phyloP scores from a whole-genome alignment of 1,140 invertebrate genomes.

The Hetaerina americana region DNA sequence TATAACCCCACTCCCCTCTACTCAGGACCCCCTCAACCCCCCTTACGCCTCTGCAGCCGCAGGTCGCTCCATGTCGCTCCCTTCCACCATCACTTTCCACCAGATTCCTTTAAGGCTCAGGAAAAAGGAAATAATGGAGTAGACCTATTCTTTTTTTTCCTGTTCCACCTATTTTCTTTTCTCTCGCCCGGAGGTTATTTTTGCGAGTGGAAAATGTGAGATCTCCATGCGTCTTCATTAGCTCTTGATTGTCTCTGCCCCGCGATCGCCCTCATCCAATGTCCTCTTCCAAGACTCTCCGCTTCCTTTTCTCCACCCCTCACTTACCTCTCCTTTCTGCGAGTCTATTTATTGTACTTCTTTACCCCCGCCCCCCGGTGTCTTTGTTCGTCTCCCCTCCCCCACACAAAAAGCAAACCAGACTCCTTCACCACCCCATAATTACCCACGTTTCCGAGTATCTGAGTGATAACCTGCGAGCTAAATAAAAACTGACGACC shows the following conservation, averaged over 20 bases:
- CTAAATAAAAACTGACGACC: no score
- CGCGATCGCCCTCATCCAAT: no score
- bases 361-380: no score
- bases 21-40: neutral
- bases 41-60: neutral
- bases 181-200: neutral
- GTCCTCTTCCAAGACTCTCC: neutral
- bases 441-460: no score
- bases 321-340: neutral
- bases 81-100: conserved; percentile 6
- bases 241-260: neutral
- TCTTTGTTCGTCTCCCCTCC: no score
- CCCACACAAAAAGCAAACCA: no score
- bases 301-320: neutral
- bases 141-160: neutral
- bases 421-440: no score
- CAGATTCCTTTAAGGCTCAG: no score
- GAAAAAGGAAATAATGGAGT: no score
- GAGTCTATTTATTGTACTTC: neutral
- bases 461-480: no score
- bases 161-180: neutral
- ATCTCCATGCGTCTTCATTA: neutral
- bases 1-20: neutral
- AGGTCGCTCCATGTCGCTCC: conserved; percentile 8
- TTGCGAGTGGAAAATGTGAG: neutral